Base-by-base conservation (phyloP, 2,113 vertebrate species). In the Calcarius ornatus region DNA sequence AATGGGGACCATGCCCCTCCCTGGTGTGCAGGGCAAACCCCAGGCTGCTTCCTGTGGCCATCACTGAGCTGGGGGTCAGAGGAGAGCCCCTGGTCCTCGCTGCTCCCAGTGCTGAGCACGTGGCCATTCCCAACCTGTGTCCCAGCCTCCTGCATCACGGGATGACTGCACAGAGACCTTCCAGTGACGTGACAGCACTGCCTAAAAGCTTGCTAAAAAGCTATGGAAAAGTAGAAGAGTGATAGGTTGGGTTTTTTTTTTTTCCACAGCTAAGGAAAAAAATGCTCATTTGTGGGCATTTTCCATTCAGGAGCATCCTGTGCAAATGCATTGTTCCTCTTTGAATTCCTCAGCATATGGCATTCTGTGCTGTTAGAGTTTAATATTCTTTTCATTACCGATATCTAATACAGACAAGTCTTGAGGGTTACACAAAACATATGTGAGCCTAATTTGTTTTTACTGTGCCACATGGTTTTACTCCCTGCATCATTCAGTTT, bases 381-480 rank as follows among this genome's bases (percentile, higher is more conserved):
- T 94, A 95, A 97, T 96, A 93, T 96, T 96, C 91, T 97, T 96
- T 96, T 95, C 90, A 88, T 96, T 95, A 95, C 91, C 15, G 90
- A 86, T 95, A 95, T 95, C 96, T 95, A 96, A 96, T 88, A 90
- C 94, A 96, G 96, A 97, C 88, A 90, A 95, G 87, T 92, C 87
- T 96, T 94, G 90, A 88, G 85, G 47, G 85, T 97, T 95, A 97
- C 94, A 82, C 82, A 88, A 97, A 97, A 96, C 97, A 97, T 88
- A 95, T 97, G 97, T 10, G 87, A 92, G 86, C 70, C 86, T 95
- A 94, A 94, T 97, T 97, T 97, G 97, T 93, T 97, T 96, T 96
- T 95, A 93, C 93, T 95, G 75, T 83, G 88, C 95, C 96, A 97
- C 94, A 96, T 97, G 95, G 65, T 96, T 95, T 91, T 93, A 90